Percentiles rank a stretch among this genome's conserved stretches.
Conservation (phyloP, 2,113 vertebrate genomes). For the Semnornis frantzii region DNA sequence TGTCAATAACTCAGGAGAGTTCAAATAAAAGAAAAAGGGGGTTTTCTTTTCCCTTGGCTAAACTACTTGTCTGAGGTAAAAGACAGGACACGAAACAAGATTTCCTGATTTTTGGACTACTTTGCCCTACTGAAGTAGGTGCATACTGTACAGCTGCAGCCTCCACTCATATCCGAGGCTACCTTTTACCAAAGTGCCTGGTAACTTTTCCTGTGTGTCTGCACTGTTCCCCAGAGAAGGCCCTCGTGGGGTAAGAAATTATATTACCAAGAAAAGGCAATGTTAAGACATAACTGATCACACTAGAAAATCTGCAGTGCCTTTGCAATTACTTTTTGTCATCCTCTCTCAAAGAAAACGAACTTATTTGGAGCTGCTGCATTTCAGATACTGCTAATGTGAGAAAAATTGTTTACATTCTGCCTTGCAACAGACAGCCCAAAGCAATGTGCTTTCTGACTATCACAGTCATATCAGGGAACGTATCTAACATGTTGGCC, state of each 20-base stretch:
- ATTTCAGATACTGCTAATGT: neutral
- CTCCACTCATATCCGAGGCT: neutral
- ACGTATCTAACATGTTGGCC: neutral
- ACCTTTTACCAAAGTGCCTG: neutral
- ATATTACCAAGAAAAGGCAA: neutral
- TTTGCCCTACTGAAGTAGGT: neutral
- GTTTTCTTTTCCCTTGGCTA: neutral
- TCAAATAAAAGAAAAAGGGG: conserved; percentile 16
- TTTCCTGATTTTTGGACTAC: neutral
- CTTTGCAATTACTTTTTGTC: neutral
- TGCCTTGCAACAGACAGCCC: neutral
- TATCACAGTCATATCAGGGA: neutral
- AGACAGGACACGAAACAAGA: neutral
- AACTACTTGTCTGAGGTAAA: neutral
- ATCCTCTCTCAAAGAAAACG: neutral
- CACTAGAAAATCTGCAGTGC: neutral
- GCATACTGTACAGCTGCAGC: neutral
- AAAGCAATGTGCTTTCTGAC: neutral
- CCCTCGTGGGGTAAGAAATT: neutral
- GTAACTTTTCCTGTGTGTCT: neutral
- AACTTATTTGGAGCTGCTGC: neutral
- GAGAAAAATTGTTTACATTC: neutral
- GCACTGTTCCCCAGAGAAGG: neutral
- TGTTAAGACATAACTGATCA: neutral
- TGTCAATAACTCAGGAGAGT: neutral